Base-by-base conservation (phyloP, 2,797 vertebrate genomes). In the Hypotaenidia okinawae region DNA sequence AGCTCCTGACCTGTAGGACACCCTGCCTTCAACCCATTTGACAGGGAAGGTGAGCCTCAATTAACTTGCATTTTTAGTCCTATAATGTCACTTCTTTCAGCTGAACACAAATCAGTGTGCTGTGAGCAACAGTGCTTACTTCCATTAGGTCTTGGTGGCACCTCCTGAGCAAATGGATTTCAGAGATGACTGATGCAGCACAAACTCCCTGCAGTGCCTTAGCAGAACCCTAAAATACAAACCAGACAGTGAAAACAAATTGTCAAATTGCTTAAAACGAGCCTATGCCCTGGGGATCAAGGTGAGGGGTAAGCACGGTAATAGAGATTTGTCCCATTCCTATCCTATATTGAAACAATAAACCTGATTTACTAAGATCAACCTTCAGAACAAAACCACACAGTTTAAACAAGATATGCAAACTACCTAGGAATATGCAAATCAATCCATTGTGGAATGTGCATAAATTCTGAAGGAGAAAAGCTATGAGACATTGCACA, bases 401-500 rank as follows among this genome's bases (percentile, higher is more conserved):
- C 8, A 47, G 6, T 91, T 91, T 84, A 73, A 90, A 64, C 17
- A 62, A 92, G 58, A 83, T 55, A 87, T 39, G 51, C 49, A 89
- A 91, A 59, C 43, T 88, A 87, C 73, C 58, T 63, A 37, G 27
- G 54, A 94, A 78, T 70, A 90, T 49, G 87, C 58, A 96, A 94
- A 95, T 73, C n/a, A 6, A 68, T 1, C 30, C 16, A 90, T 74
- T 92, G 86, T 32, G 4, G 21, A 86, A 87, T 92, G 93, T 93
- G 68, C 87, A 92, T 96, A 85, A 93, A 90, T 70, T 58, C 37
- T 63, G 45, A 93, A 66, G 32, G 73, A 95, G 55, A 90, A 73
- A 69, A 95, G 30, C 84, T 73, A 39, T 55, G 51, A 94, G 91
- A 81, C 32, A 64, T 49, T 85, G 59, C 18, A 43, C 49, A 83